Conservation (phyloP, 2,113 vertebrate genomes). For the Salvator merianae region DNA sequence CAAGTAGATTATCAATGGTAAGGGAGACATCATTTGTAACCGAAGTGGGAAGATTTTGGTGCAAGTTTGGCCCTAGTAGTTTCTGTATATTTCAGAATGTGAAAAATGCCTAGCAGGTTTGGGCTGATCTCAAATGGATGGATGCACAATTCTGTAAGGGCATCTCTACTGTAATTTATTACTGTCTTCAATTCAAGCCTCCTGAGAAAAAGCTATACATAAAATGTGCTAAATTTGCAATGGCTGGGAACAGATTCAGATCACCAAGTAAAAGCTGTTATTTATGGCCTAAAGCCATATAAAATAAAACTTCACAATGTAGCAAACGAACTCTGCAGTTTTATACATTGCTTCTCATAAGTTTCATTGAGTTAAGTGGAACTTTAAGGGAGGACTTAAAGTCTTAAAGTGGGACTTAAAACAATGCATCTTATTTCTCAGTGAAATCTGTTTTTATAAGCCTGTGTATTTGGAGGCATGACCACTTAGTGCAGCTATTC, state of each 20-base stretch:
- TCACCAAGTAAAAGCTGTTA: neutral
- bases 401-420: neutral
- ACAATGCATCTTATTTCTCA: neutral
- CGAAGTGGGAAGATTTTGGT: neutral
- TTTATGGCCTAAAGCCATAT: neutral
- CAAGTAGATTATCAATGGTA: slow-evolving; percentile 9
- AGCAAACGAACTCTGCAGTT: neutral
- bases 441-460: neutral
- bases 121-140: neutral
- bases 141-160: neutral
- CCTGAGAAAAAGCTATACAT: slow-evolving; percentile 8
- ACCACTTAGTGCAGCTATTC: neutral
- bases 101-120: slow-evolving; percentile 1
- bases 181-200: neutral
- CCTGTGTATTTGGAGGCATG: neutral
- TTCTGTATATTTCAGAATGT: neutral
- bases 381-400: too few species aligned
- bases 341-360: neutral
- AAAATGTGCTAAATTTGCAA: slow-evolving; percentile 25
- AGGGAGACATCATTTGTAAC: neutral
- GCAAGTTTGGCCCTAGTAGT: neutral
- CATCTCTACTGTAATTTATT: slow-evolving; percentile 25
- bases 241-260: neutral
- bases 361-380: neutral
- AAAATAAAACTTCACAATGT: neutral